phyloP scores from a whole-genome alignment of 2,888 invertebrate species.

The Phasia obesa region DNA sequence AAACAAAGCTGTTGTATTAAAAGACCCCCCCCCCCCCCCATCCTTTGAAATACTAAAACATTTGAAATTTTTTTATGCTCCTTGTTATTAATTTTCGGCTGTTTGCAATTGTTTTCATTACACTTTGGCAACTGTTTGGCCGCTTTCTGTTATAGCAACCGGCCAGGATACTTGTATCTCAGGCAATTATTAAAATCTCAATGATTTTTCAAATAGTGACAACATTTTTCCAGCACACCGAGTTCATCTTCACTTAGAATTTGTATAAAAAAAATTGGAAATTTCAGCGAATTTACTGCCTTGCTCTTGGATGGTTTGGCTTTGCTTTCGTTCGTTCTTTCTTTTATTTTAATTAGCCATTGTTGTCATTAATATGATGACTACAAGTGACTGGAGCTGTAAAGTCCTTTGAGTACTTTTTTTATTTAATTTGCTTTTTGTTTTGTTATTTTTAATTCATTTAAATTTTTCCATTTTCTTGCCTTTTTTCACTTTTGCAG shows the following conservation, averaged over 20 bases:
- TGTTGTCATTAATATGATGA: slow-evolving; percentile 69
- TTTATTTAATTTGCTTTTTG: slow-evolving; percentile 17
- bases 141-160: slow-evolving; percentile 3
- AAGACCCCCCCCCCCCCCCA: not conserved
- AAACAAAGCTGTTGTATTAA: not conserved
- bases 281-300: not conserved
- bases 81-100: slow-evolving; percentile 59
- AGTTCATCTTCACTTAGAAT: slow-evolving; percentile 14
- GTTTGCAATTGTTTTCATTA: slow-evolving; percentile 56
- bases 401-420: slow-evolving; percentile 53
- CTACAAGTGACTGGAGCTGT: slow-evolving; percentile 62
- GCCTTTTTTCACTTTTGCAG: not conserved
- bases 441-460: slow-evolving; percentile 17
- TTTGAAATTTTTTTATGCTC: slow-evolving; percentile 11
- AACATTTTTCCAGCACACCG: slow-evolving; percentile 66
- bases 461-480: not conserved
- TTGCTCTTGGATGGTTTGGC: not conserved
- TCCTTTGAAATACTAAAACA: slow-evolving; percentile 8
- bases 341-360: slow-evolving; percentile 66
- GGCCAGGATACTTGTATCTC: slow-evolving; percentile 41
- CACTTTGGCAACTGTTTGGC: slow-evolving; percentile 10
- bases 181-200: slow-evolving; percentile 70
- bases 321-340: not conserved
- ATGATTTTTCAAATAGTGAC: slow-evolving; percentile 68
- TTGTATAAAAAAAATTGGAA: not conserved